These are phyloP conservation scores for Nowickia ferox DNA, from an alignment of 2,888 invertebrate species.

Conservation along the genomic window DNA sequence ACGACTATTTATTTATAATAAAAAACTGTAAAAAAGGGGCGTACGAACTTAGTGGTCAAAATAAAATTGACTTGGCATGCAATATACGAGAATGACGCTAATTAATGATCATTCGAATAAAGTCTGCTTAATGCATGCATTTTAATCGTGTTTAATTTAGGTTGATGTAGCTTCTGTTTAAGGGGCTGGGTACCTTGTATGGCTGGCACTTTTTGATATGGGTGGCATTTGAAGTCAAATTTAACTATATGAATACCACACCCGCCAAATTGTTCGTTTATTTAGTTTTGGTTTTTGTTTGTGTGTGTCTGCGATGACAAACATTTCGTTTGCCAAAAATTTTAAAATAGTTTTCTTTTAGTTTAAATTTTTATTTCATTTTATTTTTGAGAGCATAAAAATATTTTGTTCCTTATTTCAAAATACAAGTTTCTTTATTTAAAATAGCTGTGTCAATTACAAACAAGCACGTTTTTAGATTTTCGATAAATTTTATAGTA, in stretches of 20 bases:
- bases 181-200: conserved; percentile 47
- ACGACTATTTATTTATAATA: background rate
- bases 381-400: background rate
- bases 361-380: background rate
- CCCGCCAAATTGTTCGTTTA: conserved; percentile 28
- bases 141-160: conserved; percentile 51
- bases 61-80: conserved; percentile 13
- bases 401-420: background rate
- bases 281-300: background rate
- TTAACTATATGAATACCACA: conserved; percentile 39
- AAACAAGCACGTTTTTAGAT: background rate
- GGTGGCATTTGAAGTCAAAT: conserved; percentile 38
- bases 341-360: conserved; percentile 8
- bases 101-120: conserved; percentile 58
- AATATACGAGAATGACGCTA: conserved; percentile 47
- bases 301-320: conserved; percentile 7
- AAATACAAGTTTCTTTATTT: background rate
- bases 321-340: conserved; percentile 43
- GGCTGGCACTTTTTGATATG: conserved; percentile 22
- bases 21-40: conserved; percentile 45
- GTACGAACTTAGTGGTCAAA: conserved; percentile 41
- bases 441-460: background rate
- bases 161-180: conserved; percentile 24
- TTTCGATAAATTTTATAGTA: background rate
- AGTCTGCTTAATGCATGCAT: conserved; percentile 62